These are phyloP conservation scores for Mylabris sibirica DNA, from an alignment of 2,888 invertebrate genomes.

Conservation along the genomic window DNA sequence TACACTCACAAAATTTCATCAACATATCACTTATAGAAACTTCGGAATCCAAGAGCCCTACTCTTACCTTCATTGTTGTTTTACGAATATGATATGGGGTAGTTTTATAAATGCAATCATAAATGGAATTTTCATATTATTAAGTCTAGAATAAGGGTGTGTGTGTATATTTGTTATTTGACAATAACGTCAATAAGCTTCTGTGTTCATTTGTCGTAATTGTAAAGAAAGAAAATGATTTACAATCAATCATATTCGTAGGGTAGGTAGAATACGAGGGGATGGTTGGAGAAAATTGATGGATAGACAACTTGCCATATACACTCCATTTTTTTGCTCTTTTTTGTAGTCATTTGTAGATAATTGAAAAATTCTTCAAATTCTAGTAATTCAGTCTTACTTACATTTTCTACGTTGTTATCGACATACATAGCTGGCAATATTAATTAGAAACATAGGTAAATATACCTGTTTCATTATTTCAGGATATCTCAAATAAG, in stretches of 20 bases:
- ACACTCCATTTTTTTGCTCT: no score
- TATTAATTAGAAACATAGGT: no score
- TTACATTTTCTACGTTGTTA: no score
- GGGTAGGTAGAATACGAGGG: not conserved
- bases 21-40: no score
- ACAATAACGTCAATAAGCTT: not conserved
- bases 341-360: no score
- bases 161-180: not conserved
- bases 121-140: not conserved
- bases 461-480: no score
- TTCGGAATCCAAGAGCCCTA: no score
- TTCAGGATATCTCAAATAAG: no score
- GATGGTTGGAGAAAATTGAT: not conserved
- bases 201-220: not conserved
- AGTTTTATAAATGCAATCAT: not conserved
- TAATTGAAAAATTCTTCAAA: no score
- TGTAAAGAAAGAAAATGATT: not conserved
- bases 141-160: not conserved
- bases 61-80: constrained; percentile 7
- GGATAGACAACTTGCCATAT: not conserved
- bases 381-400: no score
- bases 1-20: no score
- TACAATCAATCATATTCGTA: not conserved
- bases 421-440: no score
- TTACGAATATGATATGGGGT: not conserved